Evolutionary conservation across 2,113 vertebrate species (phyloP).

Genomic region (Suncus etruscus): DNA sequence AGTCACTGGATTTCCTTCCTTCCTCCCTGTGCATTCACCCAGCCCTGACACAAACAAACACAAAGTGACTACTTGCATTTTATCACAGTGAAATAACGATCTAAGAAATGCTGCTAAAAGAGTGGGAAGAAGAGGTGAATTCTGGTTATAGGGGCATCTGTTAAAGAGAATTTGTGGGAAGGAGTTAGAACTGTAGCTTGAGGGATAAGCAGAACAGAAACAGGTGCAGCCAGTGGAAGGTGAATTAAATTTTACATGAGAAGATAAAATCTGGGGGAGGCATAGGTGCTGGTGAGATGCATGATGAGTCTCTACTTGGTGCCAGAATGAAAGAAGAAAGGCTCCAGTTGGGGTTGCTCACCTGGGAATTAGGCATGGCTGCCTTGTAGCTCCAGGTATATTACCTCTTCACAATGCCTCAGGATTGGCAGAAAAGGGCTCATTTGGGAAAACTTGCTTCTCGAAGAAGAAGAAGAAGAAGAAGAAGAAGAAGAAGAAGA

Average conservation of each 20-base stretch:
- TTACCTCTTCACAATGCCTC: background rate
- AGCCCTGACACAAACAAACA: background rate
- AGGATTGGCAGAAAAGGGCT: background rate
- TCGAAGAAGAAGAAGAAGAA: too few species aligned
- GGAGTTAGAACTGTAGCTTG: background rate
- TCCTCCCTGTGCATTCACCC: background rate
- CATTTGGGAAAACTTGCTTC: background rate
- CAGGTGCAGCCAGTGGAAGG: background rate
- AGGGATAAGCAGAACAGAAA: background rate
- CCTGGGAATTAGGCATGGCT: too few species aligned
- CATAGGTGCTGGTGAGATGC: too few species aligned
- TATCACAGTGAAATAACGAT: background rate
- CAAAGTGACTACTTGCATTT: background rate
- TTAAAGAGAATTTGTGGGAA: background rate
- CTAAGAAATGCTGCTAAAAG: background rate
- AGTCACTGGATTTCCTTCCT: background rate
- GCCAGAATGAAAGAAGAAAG: background rate
- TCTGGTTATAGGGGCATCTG: background rate
- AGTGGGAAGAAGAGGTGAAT: too few species aligned
- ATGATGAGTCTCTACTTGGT: background rate
- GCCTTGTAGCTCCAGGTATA: background rate
- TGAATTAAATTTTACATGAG: background rate
- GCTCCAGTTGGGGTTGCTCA: too few species aligned
- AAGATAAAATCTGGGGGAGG: fast-evolving
- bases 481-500: too few species aligned